Base-by-base conservation (phyloP, 2,888 invertebrate species). In the Pasiphila rectangulata region DNA sequence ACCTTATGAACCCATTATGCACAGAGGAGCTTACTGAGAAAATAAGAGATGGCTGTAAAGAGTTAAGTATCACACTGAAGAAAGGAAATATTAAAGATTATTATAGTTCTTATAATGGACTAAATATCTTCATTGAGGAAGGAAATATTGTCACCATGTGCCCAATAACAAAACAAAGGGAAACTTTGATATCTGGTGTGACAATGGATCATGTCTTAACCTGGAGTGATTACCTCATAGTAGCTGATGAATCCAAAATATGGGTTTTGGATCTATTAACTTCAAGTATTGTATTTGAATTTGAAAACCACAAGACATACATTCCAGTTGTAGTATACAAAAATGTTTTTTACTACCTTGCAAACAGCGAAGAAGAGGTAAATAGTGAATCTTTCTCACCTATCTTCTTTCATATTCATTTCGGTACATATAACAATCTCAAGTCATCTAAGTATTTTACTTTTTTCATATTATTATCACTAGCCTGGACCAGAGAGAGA, bases 341-440 rank as follows among this genome's bases (percentile, higher is more conserved):
- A 46, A 69, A 77, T 59, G 53, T 56, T 17, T 77, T 88, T 32
- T 87, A 83, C 51, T 88, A 76, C 54, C 41, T 85, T 19, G 30
- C 68, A 38, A 74, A 74, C 69, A 61, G 58, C 53, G 62, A 67
- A 17, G 57, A 67, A 6, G 71, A 80, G 78, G 86, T 85, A 69
- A 67, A 35, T 23, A 9, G 7, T n/a, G n/a, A 20, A 9, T 12
- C 6, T 5, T 23, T 7, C 16, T 12, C 9, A 25, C 10, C 4
- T n/a, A n/a, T n/a, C n/a, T 37, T 17, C 3, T 3, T 25, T 3
- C 7, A 7, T 17, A 0, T 4, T 1, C 9, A 7, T 3, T 5
- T 16, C n/a, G 16, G 7, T 21, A 21, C 4, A 10, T 2, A 9
- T 17, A 12, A 32, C 10, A 19, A 17, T 1, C 1, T 13, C 24